Percentiles rank a stretch among this genome's conserved stretches.
phyloP scores from a whole-genome alignment of 2,797 vertebrate species.

The Percopsis omiscomaycus region DNA sequence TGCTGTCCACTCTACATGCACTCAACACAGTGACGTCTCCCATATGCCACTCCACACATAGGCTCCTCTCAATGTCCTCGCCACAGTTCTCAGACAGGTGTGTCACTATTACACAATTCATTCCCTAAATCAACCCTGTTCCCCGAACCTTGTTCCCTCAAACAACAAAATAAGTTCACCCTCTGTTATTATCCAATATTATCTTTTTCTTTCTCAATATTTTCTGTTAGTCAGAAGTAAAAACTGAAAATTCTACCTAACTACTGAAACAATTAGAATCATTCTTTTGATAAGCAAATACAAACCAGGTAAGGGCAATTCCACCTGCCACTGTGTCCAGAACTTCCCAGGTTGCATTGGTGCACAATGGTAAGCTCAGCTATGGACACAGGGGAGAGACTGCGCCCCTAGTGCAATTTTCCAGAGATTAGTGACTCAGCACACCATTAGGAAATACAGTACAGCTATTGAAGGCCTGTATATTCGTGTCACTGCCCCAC shows the following conservation, averaged over 20 bases:
- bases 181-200: too few relatives aligned
- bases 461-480: slow-evolving; percentile 45
- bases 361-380: slow-evolving; percentile 16
- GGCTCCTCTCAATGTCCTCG: neutral
- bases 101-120: slow-evolving; percentile 9
- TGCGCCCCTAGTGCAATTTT: slow-evolving; percentile 25
- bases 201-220: too few relatives aligned
- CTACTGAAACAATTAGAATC: too few relatives aligned
- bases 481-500: slow-evolving; percentile 35
- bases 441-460: slow-evolving; percentile 53
- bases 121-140: too few relatives aligned
- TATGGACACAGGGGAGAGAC: slow-evolving; percentile 21
- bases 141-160: too few relatives aligned
- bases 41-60: slow-evolving; percentile 29
- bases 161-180: too few relatives aligned
- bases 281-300: too few relatives aligned
- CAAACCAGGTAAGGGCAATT: too few relatives aligned
- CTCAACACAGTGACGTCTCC: slow-evolving; percentile 20
- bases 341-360: neutral
- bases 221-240: too few relatives aligned
- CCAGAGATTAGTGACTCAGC: slow-evolving; percentile 57
- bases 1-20: slow-evolving; percentile 38
- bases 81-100: slow-evolving; percentile 16
- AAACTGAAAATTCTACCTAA: too few relatives aligned
- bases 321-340: slow-evolving; percentile 18